Base-by-base conservation (phyloP, 2,888 invertebrate genomes). In the Troides aeacus region DNA sequence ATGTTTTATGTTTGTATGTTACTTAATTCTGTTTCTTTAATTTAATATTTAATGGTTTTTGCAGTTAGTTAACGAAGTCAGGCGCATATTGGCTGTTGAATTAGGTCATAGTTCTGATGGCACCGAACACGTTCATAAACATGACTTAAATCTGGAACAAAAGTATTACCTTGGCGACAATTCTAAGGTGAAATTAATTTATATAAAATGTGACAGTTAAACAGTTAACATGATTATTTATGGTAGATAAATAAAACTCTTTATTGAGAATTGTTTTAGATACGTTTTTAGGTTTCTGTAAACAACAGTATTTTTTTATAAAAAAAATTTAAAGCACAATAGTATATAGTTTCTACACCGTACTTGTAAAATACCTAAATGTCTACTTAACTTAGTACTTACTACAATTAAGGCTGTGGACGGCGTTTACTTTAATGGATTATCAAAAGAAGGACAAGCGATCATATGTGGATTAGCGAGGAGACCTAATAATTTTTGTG, bases 341-440 rank as follows among this genome's bases (percentile, higher is more conserved):
- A 39, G 39, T n/a, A n/a, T n/a, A n/a, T n/a, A n/a, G 5, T 46
- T 46, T 15, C 46, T 46, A 46, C 3, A 46, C 15, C 46, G 3
- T 46, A 15, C 15, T 46, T 46, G 46, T 46, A 46, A 46, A 46
- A 46, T 46, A 46, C 15, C 10, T 12, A 15, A 46, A 46, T 46
- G 12, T 12, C 15, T 46, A 46, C 10, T 12, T 46, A 46, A 46
- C 46, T 15, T 36, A 21, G 23, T 39, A 10, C 15, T 50, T 24
- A 56, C 63, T 42, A 24, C 7, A 76, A 89, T 89, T 68, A 81
- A 96, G 95, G 94, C 95, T 5, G 94, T 96, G 42, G 96, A 96
- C 85, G 94, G 93, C 0, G 93, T 94, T 8, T 94, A 94, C 75
- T 94, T 94, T 78, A 94, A 94, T 78, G 94, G 94, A 1, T 93